phyloP scores from a whole-genome alignment of 2,113 vertebrate species.

The Poeciliopsis retropinna region DNA sequence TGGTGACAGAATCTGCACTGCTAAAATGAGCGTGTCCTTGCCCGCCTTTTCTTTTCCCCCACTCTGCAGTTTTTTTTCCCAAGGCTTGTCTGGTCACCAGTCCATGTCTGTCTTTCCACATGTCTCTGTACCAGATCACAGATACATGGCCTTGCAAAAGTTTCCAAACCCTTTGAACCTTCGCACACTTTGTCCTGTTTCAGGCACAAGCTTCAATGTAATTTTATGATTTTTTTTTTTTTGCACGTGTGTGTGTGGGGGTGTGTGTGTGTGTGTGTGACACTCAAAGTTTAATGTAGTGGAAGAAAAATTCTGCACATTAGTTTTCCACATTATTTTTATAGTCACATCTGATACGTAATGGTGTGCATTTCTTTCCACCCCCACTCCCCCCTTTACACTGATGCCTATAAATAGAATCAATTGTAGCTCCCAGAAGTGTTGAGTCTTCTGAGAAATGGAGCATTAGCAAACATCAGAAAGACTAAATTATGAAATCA shows the following conservation, averaged over 20 bases:
- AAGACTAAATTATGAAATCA: too few species aligned
- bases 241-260: too few species aligned
- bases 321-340: neutral
- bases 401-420: neutral
- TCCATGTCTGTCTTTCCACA: constrained; percentile 15
- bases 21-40: constrained; percentile 56
- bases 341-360: neutral
- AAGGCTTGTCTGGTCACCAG: neutral
- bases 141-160: constrained; percentile 3
- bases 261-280: too few species aligned
- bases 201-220: neutral
- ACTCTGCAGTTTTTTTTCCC: constrained; percentile 18
- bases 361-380: neutral
- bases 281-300: neutral
- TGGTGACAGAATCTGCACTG: constrained; percentile 67
- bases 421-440: neutral
- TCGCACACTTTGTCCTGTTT: neutral
- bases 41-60: constrained; percentile 25
- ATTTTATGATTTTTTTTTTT: neutral
- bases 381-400: neutral
- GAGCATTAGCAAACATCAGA: too few species aligned
- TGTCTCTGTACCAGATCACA: constrained; percentile 19
- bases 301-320: neutral
- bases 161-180: neutral
- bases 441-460: neutral